Evolutionary conservation across 2,797 vertebrate species (phyloP).

Genomic region (Sciurus vulgaris): DNA sequence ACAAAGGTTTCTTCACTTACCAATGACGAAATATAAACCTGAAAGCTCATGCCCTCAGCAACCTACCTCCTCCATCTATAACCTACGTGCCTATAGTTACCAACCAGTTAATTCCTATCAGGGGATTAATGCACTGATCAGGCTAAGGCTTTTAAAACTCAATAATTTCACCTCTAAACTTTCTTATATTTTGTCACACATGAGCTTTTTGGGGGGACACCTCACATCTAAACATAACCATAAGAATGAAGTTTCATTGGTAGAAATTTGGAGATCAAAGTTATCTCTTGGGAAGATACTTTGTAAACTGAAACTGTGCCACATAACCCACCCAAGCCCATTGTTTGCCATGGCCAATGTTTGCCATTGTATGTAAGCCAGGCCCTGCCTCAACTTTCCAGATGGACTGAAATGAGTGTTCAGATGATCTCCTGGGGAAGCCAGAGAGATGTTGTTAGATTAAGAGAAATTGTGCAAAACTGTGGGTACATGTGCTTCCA

Average conservation of each 20-base stretch:
- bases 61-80: too few relatives aligned
- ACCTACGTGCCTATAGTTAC: too few relatives aligned
- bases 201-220: too few relatives aligned
- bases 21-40: too few relatives aligned
- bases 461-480: slow-evolving; percentile 53
- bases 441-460: background rate
- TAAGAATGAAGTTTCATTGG: slow-evolving; percentile 1
- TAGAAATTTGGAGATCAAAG: slow-evolving; percentile 43
- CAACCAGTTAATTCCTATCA: too few relatives aligned
- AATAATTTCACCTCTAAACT: too few relatives aligned
- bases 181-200: too few relatives aligned
- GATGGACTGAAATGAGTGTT: background rate
- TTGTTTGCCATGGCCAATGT: slow-evolving; percentile 3
- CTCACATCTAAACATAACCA: too few relatives aligned
- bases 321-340: slow-evolving; percentile 14
- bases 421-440: slow-evolving; percentile 29
- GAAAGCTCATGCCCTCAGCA: too few relatives aligned
- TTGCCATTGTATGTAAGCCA: slow-evolving; percentile 31
- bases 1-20: too few relatives aligned
- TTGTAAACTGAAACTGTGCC: slow-evolving; percentile 19
- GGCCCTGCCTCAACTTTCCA: slow-evolving; percentile 37
- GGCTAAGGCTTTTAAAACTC: too few relatives aligned
- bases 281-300: background rate
- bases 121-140: too few relatives aligned
- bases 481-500: slow-evolving; percentile 36